phyloP scores from a whole-genome alignment of 1,140 invertebrate species.

The Penaeus indicus region DNA sequence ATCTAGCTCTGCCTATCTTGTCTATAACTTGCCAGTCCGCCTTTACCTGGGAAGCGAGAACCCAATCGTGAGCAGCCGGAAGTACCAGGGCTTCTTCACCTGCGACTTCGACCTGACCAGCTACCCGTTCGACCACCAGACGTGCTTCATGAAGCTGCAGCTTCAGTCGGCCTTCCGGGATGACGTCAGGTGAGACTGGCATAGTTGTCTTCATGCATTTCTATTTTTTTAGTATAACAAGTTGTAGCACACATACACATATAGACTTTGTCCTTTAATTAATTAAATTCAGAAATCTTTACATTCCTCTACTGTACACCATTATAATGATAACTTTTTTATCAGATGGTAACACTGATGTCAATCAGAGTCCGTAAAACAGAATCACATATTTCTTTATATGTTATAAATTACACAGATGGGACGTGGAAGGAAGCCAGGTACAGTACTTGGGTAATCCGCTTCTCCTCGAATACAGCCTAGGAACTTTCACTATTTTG shows the following conservation, averaged over 20 bases:
- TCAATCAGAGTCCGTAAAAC: too few relatives aligned
- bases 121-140: conserved; percentile 62
- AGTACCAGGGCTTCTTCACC: conserved; percentile 57
- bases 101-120: conserved; percentile 61
- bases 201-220: too few relatives aligned
- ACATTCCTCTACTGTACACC: too few relatives aligned
- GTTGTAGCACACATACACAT: too few relatives aligned
- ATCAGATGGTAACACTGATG: too few relatives aligned
- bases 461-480: conserved; percentile 29
- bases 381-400: too few relatives aligned
- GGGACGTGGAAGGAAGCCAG: conserved; percentile 8
- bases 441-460: conserved; percentile 23
- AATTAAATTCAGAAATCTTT: too few relatives aligned
- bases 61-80: conserved; percentile 55
- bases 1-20: background rate
- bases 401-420: background rate
- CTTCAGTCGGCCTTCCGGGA: conserved; percentile 32
- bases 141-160: conserved; percentile 41
- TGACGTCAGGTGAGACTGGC: conserved; percentile 15
- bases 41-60: conserved; percentile 52
- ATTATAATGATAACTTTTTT: too few relatives aligned
- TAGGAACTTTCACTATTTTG: conserved; percentile 16
- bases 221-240: too few relatives aligned
- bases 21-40: conserved; percentile 31
- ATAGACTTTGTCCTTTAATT: too few relatives aligned